These are phyloP conservation scores for Ditylenchus dipsaci DNA, from an alignment of 1,140 invertebrate genomes.

Conservation along the genomic window DNA sequence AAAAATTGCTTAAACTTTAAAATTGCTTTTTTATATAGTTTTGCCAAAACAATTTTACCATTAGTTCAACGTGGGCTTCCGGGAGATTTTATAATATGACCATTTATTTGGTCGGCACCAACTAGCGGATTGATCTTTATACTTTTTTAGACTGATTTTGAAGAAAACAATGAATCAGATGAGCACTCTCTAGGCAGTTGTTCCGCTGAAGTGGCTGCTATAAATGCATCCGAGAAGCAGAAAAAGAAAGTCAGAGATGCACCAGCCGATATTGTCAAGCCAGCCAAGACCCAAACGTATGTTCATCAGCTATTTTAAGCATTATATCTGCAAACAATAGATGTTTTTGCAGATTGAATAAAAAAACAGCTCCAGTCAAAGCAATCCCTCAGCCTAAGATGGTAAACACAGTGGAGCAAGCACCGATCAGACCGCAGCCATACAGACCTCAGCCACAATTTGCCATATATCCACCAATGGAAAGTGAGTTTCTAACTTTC, in stretches of 20 bases:
- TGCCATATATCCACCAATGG: constrained; percentile 32
- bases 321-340: constrained; percentile 12
- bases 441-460: constrained; percentile 48
- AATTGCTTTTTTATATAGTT: too few relatives aligned
- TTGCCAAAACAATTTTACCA: too few relatives aligned
- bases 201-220: constrained; percentile 58
- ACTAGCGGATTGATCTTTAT: too few relatives aligned
- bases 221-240: constrained; percentile 46
- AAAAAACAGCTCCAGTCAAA: constrained; percentile 4
- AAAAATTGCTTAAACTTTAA: too few relatives aligned
- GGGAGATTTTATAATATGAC: too few relatives aligned
- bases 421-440: constrained; percentile 47
- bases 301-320: not conserved
- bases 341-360: not conserved
- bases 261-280: constrained; percentile 20
- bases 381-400: not conserved
- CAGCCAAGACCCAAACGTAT: constrained; percentile 14
- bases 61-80: too few relatives aligned
- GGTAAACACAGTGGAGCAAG: not conserved
- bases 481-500: not conserved
- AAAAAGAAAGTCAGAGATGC: constrained; percentile 18
- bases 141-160: not conserved
- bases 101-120: too few relatives aligned
- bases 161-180: not conserved
- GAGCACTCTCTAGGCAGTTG: constrained; percentile 55